Percentiles rank a stretch among this genome's conserved stretches.
phyloP scores from a whole-genome alignment of 2,113 vertebrate species.

The Daphoenositta chrysoptera region DNA sequence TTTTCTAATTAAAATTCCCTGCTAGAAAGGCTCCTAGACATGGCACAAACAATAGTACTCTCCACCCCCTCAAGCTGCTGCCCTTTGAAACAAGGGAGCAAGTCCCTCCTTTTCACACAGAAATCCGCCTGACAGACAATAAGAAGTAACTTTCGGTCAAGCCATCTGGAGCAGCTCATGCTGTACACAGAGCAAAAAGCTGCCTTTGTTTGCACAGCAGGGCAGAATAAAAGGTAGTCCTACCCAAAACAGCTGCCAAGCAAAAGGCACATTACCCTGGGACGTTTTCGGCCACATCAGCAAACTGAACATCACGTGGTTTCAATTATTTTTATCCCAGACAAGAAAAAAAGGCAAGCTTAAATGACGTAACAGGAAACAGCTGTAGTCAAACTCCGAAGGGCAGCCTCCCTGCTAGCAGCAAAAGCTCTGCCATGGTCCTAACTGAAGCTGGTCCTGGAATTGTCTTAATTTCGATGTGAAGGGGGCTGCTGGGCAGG shows the following conservation, averaged over 20 bases:
- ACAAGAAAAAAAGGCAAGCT: conserved; percentile 22
- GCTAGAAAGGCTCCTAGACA: conserved; percentile 14
- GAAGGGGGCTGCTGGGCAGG: not conserved
- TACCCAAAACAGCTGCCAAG: conserved; percentile 48
- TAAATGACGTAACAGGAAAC: conserved; percentile 62
- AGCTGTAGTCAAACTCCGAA: conserved; percentile 46
- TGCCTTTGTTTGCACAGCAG: conserved; percentile 34
- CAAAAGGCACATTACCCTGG: conserved; percentile 47
- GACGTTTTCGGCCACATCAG: conserved; percentile 65
- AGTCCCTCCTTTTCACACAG: conserved; percentile 21
- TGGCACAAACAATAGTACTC: conserved; percentile 24
- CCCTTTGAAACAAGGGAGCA: conserved; percentile 4
- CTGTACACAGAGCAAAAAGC: conserved; percentile 7
- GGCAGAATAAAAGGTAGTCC: conserved; percentile 20
- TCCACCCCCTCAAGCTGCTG: conserved; percentile 24
- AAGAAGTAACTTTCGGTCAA: conserved; percentile 50
- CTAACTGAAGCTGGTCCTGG: not conserved
- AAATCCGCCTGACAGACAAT: conserved; percentile 19
- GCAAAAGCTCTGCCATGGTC: not conserved
- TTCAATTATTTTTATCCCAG: conserved; percentile 66
- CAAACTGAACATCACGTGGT: conserved; percentile 66
- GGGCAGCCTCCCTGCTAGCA: not conserved
- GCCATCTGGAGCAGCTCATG: not conserved
- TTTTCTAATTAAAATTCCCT: conserved; percentile 43
- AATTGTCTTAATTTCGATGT: not conserved